Evolutionary conservation across 2,113 vertebrate species (phyloP), one percentile per base, ranked within the genome.

Genomic region (Rhipidura dahli): DNA sequence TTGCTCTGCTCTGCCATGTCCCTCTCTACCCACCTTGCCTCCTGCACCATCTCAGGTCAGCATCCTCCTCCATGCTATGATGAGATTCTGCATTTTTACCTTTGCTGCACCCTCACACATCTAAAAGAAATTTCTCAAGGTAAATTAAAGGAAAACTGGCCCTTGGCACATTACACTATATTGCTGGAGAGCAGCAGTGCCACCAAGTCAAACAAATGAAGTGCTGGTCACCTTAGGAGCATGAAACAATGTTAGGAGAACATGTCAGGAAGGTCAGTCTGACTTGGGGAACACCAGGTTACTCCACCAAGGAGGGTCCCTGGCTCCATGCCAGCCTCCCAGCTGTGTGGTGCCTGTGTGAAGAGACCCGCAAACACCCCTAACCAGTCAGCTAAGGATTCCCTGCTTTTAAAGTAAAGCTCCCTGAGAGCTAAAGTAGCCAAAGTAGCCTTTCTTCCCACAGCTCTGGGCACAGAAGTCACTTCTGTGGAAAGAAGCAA

Each of bases 311-410:
- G 53, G 20, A 94, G 21, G 14, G 27, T 35, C 39, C 73, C 50
- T 53, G 45, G 42, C 47, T 70, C 3, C 0, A 26, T 0, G 0
- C 20, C 83, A 93, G 71, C 31, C 68, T 73, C 68, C 26, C 0
- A 4, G 64, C 59, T 57, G 10, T 9, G 3, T 31, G 54, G 2
- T 80, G 10, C 27, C n/a, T 37, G 21, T 16, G 7, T 49, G 42
- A 73, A 56, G 65, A 17, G 42, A 81, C 12, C 42, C 39, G 57
- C 40, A 45, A 57, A 49, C 12, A 24, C 28, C 24, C 39, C 45
- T 33, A 73, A 57, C 4, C 44, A 73, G 23, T 11, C 70, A 90
- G 45, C 42, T 57, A 81, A 77, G n/a, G 28, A 72, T 57, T 76
- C 39, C 45, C 21, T 61, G 16, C 57, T 88, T 88, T 76, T 54